Conservation (phyloP, 2,888 invertebrate genomes). For the Artemia sp. region DNA sequence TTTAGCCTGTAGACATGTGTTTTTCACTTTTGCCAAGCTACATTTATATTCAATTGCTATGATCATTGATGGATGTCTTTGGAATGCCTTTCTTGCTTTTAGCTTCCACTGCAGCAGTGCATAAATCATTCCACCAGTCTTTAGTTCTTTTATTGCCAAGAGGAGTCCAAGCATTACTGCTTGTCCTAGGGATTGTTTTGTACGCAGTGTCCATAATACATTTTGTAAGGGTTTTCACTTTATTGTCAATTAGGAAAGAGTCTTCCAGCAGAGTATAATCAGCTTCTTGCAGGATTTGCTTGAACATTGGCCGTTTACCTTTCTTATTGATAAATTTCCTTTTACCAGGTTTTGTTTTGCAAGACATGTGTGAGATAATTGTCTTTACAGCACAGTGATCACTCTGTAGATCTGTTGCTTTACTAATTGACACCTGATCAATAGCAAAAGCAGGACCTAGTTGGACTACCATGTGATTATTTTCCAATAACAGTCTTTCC, state of each 20-base stretch:
- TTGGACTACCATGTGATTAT: not conserved
- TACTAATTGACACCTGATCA: too few relatives aligned
- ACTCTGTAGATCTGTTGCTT: not conserved
- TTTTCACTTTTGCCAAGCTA: not conserved
- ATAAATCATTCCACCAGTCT: not conserved
- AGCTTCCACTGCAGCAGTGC: not conserved
- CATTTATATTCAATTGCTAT: not conserved
- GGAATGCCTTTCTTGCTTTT: not conserved
- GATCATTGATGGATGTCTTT: not conserved
- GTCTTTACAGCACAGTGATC: not conserved
- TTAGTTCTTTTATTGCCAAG: not conserved
- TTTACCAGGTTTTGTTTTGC: not conserved
- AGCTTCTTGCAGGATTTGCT: not conserved
- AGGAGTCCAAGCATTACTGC: fast-evolving
- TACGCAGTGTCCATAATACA: not conserved
- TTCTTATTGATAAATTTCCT: not conserved
- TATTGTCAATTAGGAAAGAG: not conserved
- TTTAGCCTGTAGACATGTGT: not conserved
- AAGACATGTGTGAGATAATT: not conserved
- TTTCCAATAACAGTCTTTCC: not conserved
- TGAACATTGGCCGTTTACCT: not conserved
- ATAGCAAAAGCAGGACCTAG: not conserved
- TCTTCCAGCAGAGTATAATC: not conserved
- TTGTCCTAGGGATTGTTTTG: not conserved
- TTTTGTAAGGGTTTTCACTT: not conserved